phyloP scores from a whole-genome alignment of 2,113 vertebrate species.

The Dermatemys mawii region DNA sequence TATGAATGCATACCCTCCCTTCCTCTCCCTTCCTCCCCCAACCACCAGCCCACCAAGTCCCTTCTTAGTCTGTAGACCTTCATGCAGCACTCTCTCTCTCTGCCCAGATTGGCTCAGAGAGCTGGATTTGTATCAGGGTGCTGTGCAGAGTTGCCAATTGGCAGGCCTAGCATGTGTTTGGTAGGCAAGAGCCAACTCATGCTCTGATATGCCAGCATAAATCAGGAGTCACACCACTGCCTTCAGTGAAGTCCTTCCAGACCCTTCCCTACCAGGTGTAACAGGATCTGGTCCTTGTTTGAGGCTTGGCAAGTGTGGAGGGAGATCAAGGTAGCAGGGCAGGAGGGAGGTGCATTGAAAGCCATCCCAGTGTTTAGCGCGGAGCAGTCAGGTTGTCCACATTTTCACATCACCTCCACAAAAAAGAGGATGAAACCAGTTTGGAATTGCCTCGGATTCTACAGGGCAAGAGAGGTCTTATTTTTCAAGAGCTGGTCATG shows the following conservation, averaged over 20 bases:
- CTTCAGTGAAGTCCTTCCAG: background rate
- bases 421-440: background rate
- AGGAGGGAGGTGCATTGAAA: background rate
- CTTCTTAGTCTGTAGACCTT: background rate
- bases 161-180: background rate
- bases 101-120: background rate
- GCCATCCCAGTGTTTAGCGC: accelerated
- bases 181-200: slow-evolving; percentile 16
- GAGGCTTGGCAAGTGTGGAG: background rate
- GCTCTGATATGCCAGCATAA: background rate
- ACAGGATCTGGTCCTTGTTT: accelerated
- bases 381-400: background rate
- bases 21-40: background rate
- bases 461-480: slow-evolving; percentile 19
- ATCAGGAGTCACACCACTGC: accelerated
- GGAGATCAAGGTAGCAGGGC: background rate
- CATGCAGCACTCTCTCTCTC: background rate
- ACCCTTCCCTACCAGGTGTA: accelerated
- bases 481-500: background rate
- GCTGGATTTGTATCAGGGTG: background rate
- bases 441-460: background rate
- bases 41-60: background rate
- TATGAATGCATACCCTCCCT: accelerated
- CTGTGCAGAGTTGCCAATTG: background rate
- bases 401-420: background rate